Conservation (phyloP, 2,113 vertebrate genomes). For the Oenanthe melanoleuca region DNA sequence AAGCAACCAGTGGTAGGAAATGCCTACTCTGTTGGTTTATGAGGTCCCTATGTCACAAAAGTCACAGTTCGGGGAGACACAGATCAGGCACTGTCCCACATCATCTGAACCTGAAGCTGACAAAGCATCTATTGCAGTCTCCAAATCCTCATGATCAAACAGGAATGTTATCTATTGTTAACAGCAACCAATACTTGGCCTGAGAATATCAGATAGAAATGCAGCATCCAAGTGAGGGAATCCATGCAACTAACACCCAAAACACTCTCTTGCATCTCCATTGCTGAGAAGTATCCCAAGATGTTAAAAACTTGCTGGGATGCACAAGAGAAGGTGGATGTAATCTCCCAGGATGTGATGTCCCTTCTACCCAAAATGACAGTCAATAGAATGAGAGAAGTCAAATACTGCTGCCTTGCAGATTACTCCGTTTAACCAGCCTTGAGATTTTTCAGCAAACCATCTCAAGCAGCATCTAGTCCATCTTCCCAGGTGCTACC, state of each 20-base stretch:
- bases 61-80: not conserved
- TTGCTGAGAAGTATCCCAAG: not conserved
- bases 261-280: not conserved
- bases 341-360: not conserved
- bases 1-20: not conserved
- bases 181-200: not conserved
- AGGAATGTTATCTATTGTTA: not conserved
- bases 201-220: not conserved
- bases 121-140: not conserved
- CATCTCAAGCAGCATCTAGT: not conserved
- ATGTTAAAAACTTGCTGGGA: not conserved
- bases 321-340: not conserved
- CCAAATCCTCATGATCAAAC: not conserved
- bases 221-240: not conserved
- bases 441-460: not conserved
- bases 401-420: not conserved
- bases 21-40: not conserved
- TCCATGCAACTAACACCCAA: not conserved
- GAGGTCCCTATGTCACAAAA: not conserved
- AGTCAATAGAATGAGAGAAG: not conserved
- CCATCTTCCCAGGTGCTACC: not conserved
- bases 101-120: not conserved
- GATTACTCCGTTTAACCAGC: not conserved
- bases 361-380: not conserved
- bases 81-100: not conserved